Base-by-base conservation (phyloP, 1,140 invertebrate species). In the Pygmarrhopalites habei region DNA sequence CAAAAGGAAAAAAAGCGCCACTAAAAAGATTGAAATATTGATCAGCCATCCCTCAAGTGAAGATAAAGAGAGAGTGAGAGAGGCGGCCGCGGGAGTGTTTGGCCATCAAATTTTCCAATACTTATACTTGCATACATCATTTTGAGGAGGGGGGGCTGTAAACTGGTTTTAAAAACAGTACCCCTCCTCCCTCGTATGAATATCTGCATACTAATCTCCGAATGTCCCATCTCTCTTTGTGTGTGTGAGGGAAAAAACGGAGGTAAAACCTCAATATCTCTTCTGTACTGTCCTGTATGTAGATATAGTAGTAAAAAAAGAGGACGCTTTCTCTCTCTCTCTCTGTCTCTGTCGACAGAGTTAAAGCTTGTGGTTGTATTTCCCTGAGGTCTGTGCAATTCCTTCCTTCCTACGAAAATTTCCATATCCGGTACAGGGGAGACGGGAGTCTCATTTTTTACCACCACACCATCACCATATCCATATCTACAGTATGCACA, bases 1-100 rank as follows among this genome's bases (percentile, higher is more conserved):
- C 5, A 21, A 46, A 5, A 46, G 5, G 44, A 46, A 19, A 21
- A 46, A 46, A 3, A 21, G 39, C 32, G 39, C 32, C 55, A 57
- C 23, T 57, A 57, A 57, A 41, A 29, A 57, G 55, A 57, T 53
- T 57, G 55, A 57, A 57, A 57, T 57, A 57, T 57, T 57, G 55
- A 57, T 57, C 55, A 57, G 28, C 19, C 35, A 35, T 23, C 21
- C 29, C 25, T 57, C 55, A 32, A 57, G 52, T 55, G 19, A 12
- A 10, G 7, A 39, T 17, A 10, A 39, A 10, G 35, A 17, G 17
- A 17, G 35, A 39, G 35, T 10, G 7, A 39, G 35, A 7, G 10
- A 10, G 7, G 7, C 35, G 7, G 10, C n/a, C n/a, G n/a, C n/a
- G n/a, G n/a, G n/a, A n/a, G n/a, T n/a, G n/a, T n/a, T 39, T 17